Base-by-base conservation (phyloP, 1,140 invertebrate genomes). In the Brachionus paranguensis region DNA sequence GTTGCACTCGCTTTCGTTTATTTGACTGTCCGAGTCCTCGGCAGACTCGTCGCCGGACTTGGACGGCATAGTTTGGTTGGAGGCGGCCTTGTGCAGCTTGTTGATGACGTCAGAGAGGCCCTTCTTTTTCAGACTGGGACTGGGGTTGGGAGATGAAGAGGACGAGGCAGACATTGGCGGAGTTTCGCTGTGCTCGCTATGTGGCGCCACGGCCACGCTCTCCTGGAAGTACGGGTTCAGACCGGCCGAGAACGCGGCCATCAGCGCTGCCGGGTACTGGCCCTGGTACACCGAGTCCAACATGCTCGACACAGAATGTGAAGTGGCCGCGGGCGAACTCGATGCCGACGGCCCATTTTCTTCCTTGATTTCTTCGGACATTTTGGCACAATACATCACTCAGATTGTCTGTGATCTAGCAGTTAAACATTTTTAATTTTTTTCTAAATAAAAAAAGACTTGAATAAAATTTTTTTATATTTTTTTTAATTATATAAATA, bases 21-120 rank as follows among this genome's bases (percentile, higher is more conserved):
- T 60, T n/a, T 45, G 33, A 81, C 50, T 45, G 41, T 81, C 78
- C 20, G 50, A 29, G 10, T 76, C 72, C 20, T 76, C 72, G 27
- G 43, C 50, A 1, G 20, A 50, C 17, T 76, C 72, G 33, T 81
- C 78, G 53, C 20, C 20, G 14, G 53, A 64, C 41, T 81, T 68
- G 33, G 24, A 64, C 2, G 78, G 53, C 27, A 37, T 81, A 3
- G 64, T 68, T 81, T 60, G 78, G 20, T 60, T 81, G 10, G 53
- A 81, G 20, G 53, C 64, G 14, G 37, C 53, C 41, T 64, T 68
- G 10, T 81, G 78, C 17, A 81, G 78, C 60, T 81, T 81, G 41
- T 68, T 81, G 24, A 81, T 81, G 7, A 81, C 78, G n/a, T 81
- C 78, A 2, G 78, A 81, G 12, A 81, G 53, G 17, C 53, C 78